Evolutionary conservation across 2,113 vertebrate species (phyloP), one percentile per base, ranked within the genome.

Genomic region (Gymnogyps californianus): DNA sequence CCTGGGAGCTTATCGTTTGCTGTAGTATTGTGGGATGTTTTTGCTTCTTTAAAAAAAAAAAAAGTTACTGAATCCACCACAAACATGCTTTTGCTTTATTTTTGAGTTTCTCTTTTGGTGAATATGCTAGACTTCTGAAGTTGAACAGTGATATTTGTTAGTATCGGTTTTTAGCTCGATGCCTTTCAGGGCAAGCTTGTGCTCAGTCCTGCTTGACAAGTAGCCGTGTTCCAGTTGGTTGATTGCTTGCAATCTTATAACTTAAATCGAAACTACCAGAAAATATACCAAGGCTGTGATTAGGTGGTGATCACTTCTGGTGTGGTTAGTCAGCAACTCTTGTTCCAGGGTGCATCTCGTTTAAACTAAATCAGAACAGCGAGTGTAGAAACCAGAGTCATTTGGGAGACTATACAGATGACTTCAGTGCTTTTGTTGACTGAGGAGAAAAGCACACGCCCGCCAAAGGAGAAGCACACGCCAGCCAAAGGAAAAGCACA

Each of bases 151-250:
- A 2, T 62, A 46, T 46, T 36, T 69, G 3, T 72, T 62, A 59
- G 21, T 65, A 25, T 10, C 0, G 8, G 11, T 71, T 79, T 79
- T 83, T 62, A 74, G 46, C 54, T 38, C 0, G 0, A 3, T 77
- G 42, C 31, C 52, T 89, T 83, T 83, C 28, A 36, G 72, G 76
- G 59, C 64, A 78, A 67, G 42, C 18, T 78, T 81, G 47, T 94
- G 59, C 81, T 87, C 72, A 22, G 28, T 89, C 51, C 77, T 78
- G 91, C 87, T 84, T 83, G 67, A 38, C 57, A 62, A 84, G 65
- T 51, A 78, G 55, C 55, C 0, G 1, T 78, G 77, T 97, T 96
- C 93, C 91, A 75, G 64, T 20, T 91, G 87, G 51, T 13, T 84
- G 87, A 12, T 47, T 55, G 57, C 47, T 78, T 84, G 80, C 38